Conservation (phyloP, 2,797 vertebrate genomes). For the Xenops minutus region DNA sequence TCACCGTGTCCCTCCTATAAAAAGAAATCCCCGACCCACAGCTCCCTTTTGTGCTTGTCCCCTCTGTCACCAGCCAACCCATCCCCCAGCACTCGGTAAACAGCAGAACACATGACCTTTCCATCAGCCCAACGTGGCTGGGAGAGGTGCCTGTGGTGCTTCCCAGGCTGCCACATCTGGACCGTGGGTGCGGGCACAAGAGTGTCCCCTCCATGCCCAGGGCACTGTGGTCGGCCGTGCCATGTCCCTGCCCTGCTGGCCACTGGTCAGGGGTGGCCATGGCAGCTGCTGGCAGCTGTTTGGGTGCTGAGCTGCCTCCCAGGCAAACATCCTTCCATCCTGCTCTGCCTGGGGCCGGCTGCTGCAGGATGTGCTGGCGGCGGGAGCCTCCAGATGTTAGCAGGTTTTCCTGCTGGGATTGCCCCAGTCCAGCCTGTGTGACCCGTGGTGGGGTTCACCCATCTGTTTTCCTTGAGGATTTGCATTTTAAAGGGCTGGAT, state of each 20-base stretch:
- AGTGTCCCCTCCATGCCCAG: neutral
- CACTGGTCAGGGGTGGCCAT: neutral
- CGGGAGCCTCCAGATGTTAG: neutral
- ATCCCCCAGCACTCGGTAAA: accelerated
- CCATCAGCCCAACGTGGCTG: neutral
- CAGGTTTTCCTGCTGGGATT: neutral
- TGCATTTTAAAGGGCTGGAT: neutral
- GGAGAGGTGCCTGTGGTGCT: neutral
- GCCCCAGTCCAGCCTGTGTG: neutral
- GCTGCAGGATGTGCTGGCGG: neutral
- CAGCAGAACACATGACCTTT: neutral
- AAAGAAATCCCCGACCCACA: neutral
- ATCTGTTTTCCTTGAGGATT: neutral
- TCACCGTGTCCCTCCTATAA: neutral
- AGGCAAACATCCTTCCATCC: neutral
- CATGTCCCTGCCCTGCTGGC: neutral
- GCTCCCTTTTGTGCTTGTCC: neutral
- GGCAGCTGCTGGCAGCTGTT: neutral
- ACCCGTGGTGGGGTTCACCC: neutral
- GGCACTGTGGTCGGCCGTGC: accelerated
- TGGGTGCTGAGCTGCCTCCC: neutral
- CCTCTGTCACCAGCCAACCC: neutral
- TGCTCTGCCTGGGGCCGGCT: neutral
- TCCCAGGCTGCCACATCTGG: neutral
- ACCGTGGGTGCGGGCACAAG: accelerated